Conservation (phyloP, 2,797 vertebrate genomes). For the Sylvia borin region DNA sequence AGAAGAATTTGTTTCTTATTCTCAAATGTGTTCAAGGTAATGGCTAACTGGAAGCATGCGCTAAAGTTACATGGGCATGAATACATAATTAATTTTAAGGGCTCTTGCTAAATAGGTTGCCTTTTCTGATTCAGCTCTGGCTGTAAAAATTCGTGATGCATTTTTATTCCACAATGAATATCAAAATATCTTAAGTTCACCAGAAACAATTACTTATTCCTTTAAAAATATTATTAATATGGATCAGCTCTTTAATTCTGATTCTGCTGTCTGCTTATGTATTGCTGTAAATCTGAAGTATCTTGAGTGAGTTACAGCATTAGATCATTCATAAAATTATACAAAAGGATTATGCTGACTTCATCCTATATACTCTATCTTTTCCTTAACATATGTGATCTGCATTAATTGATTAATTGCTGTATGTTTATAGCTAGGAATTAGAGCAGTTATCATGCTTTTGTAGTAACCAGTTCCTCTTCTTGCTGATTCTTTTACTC, state of each 20-base stretch:
- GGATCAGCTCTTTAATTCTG: background rate
- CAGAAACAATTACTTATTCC: background rate
- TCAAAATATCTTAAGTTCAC: background rate
- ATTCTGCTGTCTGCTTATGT: background rate
- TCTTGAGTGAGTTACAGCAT: background rate
- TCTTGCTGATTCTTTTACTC: slow-evolving; percentile 41
- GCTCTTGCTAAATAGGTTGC: background rate
- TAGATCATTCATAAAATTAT: slow-evolving; percentile 7
- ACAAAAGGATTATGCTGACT: slow-evolving; percentile 51
- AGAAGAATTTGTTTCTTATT: background rate
- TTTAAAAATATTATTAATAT: background rate
- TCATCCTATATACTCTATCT: slow-evolving; percentile 37
- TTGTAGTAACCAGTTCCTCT: slow-evolving; percentile 51
- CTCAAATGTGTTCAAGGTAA: background rate
- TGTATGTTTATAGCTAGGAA: slow-evolving; percentile 65
- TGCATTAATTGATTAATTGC: slow-evolving; percentile 73
- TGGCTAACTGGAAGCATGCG: background rate
- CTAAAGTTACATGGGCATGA: background rate
- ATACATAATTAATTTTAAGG: slow-evolving; percentile 12
- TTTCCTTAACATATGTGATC: slow-evolving; percentile 30
- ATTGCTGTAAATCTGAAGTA: background rate
- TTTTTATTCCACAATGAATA: background rate
- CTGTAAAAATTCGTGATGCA: background rate
- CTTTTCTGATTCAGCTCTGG: background rate
- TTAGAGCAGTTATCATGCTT: slow-evolving; percentile 54